Evolutionary conservation across 2,113 vertebrate genomes (phyloP).

Genomic region (Ochotona princeps): DNA sequence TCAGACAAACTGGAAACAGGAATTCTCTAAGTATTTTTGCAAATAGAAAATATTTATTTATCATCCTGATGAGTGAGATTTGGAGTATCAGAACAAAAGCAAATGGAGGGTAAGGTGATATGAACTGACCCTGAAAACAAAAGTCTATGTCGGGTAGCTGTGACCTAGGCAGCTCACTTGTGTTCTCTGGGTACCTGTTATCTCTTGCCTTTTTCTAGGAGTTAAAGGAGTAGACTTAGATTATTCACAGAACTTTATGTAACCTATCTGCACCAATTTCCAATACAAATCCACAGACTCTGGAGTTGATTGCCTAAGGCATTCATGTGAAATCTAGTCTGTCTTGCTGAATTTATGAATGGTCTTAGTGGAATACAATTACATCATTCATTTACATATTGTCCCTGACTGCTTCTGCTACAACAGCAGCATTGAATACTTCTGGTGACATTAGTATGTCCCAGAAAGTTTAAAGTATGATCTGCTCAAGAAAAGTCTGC

Average conservation of each 20-base stretch:
- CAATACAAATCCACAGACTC: neutral
- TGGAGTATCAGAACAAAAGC: neutral
- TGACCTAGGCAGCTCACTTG: neutral
- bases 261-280: neutral
- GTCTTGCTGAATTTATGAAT: neutral
- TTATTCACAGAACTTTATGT: neutral
- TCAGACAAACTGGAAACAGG: neutral
- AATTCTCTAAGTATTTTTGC: neutral
- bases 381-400: neutral
- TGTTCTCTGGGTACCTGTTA: neutral
- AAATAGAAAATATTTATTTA: neutral
- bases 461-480: neutral
- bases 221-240: neutral
- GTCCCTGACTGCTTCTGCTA: neutral
- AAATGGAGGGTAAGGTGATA: neutral
- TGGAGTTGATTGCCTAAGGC: neutral
- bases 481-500: neutral
- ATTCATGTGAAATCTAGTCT: neutral
- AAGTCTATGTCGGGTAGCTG: neutral
- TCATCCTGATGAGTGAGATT: neutral
- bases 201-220: neutral
- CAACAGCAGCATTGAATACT: neutral
- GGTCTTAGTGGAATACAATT: neutral
- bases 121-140: neutral
- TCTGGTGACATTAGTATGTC: accelerated